Evolutionary conservation across 1,140 invertebrate genomes (phyloP), one percentile per base, ranked within the genome.

Genomic region (Drusus annulatus): DNA sequence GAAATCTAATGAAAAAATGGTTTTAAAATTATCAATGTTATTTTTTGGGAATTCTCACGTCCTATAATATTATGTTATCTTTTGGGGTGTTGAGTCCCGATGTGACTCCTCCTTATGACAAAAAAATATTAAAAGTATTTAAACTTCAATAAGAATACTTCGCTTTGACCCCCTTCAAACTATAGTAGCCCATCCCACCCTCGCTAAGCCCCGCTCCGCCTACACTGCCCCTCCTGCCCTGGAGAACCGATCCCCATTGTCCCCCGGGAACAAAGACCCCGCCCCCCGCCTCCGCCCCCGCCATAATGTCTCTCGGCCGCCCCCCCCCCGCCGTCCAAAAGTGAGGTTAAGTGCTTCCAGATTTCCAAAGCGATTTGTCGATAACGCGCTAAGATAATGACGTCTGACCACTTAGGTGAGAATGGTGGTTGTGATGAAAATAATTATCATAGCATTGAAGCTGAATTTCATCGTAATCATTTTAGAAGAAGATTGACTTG

Each of bases 331-430:
- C 65, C 51, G 50, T 13, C 69, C 23, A 74, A 54, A 54, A 74
- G 52, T 54, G 65, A 73, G 78, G 78, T 79, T 71, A 79, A 79
- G 69, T 73, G 78, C 25, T 79, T 62, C 45, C 52, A 79, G 69
- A 69, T 73, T 68, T 62, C 36, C 21, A 23, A 79, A 73, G 36
- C 56, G 78, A 73, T 79, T 74, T 79, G 78, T 79, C 52, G 76
- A 77, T 77, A 77, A 19, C 62, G 62, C 62, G 76, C 31, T 50
- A 58, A 51, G 78, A 73, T 79, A 79, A 79, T 79, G 78, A 73
- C 68, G 56, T 62, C 58, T 73, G 69, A 73, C 78, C 68, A 69
- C 65, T 79, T 79, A 60, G 23, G 62, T 50, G 74, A 25, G 21
- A 31, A 65, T 45, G 36, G 36, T 10, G 10, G 36, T 45, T 10